These are phyloP conservation scores for Cyprinodon variegatus DNA, from an alignment of 2,113 vertebrate genomes.

Conservation along the genomic window DNA sequence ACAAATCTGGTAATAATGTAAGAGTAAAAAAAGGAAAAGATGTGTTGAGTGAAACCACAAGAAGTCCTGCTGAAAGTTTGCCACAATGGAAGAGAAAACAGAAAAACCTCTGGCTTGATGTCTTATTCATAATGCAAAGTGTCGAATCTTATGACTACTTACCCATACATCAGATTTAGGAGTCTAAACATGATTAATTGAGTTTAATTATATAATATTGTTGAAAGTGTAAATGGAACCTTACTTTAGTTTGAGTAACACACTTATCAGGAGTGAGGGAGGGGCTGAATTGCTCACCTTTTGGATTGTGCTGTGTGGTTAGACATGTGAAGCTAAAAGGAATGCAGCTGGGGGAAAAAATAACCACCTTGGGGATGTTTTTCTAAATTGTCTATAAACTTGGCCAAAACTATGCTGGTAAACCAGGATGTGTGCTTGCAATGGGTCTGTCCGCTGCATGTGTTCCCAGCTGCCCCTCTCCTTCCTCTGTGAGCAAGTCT, in stretches of 20 bases:
- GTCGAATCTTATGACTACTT: not conserved
- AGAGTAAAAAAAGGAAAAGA: not conserved
- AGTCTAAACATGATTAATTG: not conserved
- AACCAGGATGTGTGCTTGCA: conserved; percentile 61
- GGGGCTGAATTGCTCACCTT: conserved; percentile 44
- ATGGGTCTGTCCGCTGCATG: conserved; percentile 52
- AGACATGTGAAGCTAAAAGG: conserved; percentile 62
- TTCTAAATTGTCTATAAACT: conserved; percentile 59
- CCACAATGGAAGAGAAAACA: not conserved
- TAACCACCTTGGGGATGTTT: conserved; percentile 45
- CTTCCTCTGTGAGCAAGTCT: conserved; percentile 67
- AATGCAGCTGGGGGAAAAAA: conserved; percentile 40
- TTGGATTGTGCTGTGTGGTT: conserved; percentile 21
- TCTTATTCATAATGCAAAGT: not conserved
- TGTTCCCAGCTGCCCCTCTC: conserved; percentile 75
- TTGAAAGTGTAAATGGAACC: conserved; percentile 48
- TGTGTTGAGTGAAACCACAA: not conserved
- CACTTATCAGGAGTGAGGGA: conserved; percentile 53
- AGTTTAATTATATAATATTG: conserved; percentile 14
- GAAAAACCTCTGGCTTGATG: not conserved
- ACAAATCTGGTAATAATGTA: not conserved
- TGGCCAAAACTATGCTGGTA: conserved; percentile 59
- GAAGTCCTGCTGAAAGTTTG: not conserved
- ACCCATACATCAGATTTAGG: not conserved
- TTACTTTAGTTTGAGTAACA: conserved; percentile 49